Evolutionary conservation across 2,888 invertebrate species (phyloP).

Genomic region (Aleiodes alternator): DNA sequence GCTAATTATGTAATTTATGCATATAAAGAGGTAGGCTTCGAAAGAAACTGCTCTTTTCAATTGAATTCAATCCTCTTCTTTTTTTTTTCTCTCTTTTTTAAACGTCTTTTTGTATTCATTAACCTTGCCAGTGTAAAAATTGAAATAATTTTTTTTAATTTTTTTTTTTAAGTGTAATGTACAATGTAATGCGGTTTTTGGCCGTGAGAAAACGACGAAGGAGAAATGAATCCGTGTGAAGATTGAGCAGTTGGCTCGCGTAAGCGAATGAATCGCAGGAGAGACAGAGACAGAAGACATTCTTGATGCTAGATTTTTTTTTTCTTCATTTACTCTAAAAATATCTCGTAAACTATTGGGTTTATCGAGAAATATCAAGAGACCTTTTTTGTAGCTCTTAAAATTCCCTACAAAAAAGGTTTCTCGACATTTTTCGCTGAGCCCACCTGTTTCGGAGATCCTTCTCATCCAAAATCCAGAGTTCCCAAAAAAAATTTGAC

Average conservation of each 20-base stretch:
- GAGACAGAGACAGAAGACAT: not conserved
- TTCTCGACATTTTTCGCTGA: too few species aligned
- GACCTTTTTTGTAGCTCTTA: too few species aligned
- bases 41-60: conserved; percentile 5
- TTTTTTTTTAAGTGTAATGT: conserved; percentile 1
- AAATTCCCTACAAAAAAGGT: too few species aligned
- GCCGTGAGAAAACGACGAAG: conserved; percentile 27
- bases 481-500: too few species aligned
- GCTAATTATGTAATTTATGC: conserved; percentile 40
- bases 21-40: conserved; percentile 18
- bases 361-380: too few species aligned
- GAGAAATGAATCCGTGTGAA: conserved; percentile 26
- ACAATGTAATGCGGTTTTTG: conserved; percentile 12
- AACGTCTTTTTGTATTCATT: conserved; percentile 22
- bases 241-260: conserved; percentile 31
- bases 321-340: not conserved
- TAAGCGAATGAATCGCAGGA: not conserved
- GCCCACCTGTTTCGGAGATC: too few species aligned
- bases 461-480: too few species aligned
- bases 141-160: not conserved
- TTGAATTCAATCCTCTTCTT: not conserved
- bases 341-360: not conserved
- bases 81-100: not conserved
- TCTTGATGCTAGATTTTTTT: not conserved
- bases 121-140: conserved; percentile 34